phyloP scores from a whole-genome alignment of 2,113 vertebrate species.

The Argyrosomus japonicus region DNA sequence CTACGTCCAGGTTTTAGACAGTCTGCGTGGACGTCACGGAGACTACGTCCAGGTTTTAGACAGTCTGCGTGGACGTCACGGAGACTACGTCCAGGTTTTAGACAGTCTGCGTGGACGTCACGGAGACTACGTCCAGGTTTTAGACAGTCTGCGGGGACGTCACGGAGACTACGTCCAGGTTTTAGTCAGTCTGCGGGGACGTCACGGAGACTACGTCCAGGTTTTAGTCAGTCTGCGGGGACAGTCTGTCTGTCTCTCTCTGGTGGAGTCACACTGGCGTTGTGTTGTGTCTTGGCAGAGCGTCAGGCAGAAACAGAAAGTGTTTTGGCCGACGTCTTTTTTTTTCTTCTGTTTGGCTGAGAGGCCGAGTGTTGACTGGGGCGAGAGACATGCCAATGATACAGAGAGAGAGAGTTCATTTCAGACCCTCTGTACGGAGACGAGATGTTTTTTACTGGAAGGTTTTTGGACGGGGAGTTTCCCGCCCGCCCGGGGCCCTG shows the following conservation, averaged over 20 bases:
- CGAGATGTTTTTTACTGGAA: conserved; percentile 16
- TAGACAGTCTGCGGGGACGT: too few species aligned
- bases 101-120: too few species aligned
- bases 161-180: too few species aligned
- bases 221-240: too few species aligned
- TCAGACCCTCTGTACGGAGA: not conserved
- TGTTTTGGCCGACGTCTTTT: conserved; percentile 26
- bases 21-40: too few species aligned
- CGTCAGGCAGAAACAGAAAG: conserved; percentile 44
- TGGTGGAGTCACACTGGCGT: conserved; percentile 23
- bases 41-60: too few species aligned
- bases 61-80: too few species aligned
- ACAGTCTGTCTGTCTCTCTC: conserved; percentile 65
- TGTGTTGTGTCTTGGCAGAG: conserved; percentile 46
- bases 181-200: too few species aligned
- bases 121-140: too few species aligned
- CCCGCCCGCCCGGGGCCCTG: not conserved
- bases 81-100: too few species aligned
- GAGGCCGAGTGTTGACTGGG: conserved; percentile 17
- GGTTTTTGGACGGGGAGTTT: not conserved
- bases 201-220: too few species aligned
- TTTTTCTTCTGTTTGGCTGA: conserved; percentile 21
- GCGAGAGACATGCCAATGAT: conserved; percentile 39
- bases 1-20: too few species aligned
- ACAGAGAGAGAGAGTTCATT: conserved; percentile 6